phyloP scores from a whole-genome alignment of 2,113 vertebrate species.

The Vanacampus margaritifer region DNA sequence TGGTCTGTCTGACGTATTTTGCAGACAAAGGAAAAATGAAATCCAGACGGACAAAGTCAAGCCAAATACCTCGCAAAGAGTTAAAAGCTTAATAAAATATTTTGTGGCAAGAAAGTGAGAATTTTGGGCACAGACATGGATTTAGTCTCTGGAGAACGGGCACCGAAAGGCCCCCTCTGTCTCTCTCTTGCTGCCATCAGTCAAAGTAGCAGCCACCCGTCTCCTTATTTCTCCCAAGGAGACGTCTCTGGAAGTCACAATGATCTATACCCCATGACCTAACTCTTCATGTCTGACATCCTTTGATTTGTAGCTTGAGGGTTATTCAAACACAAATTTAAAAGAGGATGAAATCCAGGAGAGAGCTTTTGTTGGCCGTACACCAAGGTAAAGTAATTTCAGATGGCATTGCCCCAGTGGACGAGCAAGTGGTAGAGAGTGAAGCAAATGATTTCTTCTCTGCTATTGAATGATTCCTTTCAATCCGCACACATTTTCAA shows the following conservation, averaged over 20 bases:
- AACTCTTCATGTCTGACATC: conserved; percentile 61
- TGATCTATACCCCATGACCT: conserved; percentile 68
- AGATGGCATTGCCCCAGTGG: conserved; percentile 64
- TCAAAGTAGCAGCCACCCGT: conserved; percentile 58
- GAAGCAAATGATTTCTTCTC: conserved; percentile 20
- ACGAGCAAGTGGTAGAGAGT: conserved; percentile 1
- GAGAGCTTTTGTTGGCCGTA: conserved; percentile 70
- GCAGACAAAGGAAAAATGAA: conserved; percentile 50
- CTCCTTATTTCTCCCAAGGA: conserved; percentile 61
- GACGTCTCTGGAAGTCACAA: conserved; percentile 52
- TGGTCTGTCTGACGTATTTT: conserved; percentile 37
- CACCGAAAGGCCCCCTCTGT: conserved; percentile 38
- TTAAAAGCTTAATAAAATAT: conserved; percentile 73
- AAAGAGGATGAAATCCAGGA: conserved; percentile 66
- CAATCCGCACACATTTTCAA: conserved; percentile 31
- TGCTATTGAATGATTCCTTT: conserved; percentile 34
- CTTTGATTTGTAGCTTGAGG: conserved; percentile 69
- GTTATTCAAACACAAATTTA: conserved; percentile 71
- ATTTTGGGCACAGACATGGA: conserved; percentile 64
- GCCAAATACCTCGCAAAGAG: conserved; percentile 65
- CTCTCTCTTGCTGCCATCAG: conserved; percentile 56
- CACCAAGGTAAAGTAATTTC: conserved; percentile 67
- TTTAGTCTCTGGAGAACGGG: conserved; percentile 59
- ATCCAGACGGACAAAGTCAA: conserved; percentile 61
- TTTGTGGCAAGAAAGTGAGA: conserved; percentile 57